A percentile compares a stretch with the other conserved stretches of the same genome.
Conservation (phyloP, 2,888 invertebrate species). For the Omphaloscelis lunosa region DNA sequence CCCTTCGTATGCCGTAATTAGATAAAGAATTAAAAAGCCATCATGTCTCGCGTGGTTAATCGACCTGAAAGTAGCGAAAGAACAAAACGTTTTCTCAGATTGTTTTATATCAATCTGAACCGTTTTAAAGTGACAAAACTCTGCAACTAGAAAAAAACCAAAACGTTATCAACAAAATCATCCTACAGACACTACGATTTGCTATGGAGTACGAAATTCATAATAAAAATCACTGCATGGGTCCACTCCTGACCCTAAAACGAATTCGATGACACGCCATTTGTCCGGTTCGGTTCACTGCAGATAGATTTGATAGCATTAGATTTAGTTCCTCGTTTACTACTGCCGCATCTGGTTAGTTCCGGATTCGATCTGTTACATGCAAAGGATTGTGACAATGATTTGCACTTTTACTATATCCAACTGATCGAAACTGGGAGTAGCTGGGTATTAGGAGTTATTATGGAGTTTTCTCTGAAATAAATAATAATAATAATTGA, state of each 20-base stretch:
- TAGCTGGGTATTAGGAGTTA: no score
- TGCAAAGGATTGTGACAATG: background rate
- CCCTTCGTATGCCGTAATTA: no score
- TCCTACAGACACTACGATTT: background rate
- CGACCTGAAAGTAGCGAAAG: background rate
- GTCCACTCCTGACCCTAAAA: conserved; percentile 52
- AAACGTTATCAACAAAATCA: background rate
- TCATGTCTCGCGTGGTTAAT: background rate
- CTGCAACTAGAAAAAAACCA: no score
- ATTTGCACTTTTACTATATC: conserved; percentile 11
- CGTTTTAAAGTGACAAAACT: background rate
- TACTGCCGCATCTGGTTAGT: conserved; percentile 37
- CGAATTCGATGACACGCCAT: conserved; percentile 59
- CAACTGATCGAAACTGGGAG: background rate
- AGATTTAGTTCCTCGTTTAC: conserved; percentile 33
- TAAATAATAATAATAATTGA: no score
- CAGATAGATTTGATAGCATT: conserved; percentile 56
- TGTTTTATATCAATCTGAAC: background rate
- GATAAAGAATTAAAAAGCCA: no score
- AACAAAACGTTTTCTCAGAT: conserved; percentile 2
- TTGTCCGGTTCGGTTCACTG: conserved; percentile 52
- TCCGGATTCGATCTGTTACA: conserved; percentile 2
- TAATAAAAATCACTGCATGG: conserved; percentile 49
- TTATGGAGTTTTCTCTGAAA: no score
- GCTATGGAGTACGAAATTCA: background rate